A percentile compares a stretch with the other conserved stretches of the same genome.
These are phyloP conservation scores for Bambusicola thoracicus DNA, from an alignment of 2,113 vertebrate genomes.

Conservation along the genomic window DNA sequence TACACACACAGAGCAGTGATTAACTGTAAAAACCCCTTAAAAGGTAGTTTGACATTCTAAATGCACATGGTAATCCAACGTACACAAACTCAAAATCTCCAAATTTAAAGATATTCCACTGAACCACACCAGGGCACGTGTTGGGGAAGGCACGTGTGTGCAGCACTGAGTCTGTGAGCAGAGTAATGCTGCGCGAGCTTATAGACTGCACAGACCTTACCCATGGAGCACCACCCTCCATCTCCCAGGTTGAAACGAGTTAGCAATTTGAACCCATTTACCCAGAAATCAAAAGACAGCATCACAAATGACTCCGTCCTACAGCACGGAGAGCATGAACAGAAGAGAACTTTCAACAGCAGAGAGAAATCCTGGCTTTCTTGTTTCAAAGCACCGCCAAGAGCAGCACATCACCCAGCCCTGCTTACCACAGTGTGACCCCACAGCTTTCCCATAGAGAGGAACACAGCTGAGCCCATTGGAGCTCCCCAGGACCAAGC, in stretches of 20 bases:
- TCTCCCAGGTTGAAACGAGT: neutral
- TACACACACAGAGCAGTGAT: conserved; percentile 10
- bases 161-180: too few relatives aligned
- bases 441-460: neutral
- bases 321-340: rapidly evolving
- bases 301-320: neutral
- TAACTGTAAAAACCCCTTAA: conserved; percentile 66
- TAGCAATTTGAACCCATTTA: neutral
- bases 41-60: conserved; percentile 54
- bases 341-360: too few relatives aligned
- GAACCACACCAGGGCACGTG: neutral
- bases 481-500: neutral
- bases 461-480: neutral
- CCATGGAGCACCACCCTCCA: rapidly evolving
- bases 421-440: neutral
- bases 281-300: neutral
- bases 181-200: too few relatives aligned
- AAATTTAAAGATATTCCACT: neutral
- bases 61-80: neutral
- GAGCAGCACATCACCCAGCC: neutral
- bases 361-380: neutral
- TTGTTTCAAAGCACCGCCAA: neutral
- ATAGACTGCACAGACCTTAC: neutral
- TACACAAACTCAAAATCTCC: neutral
- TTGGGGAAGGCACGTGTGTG: too few relatives aligned